A percentile compares a stretch with the other conserved stretches of the same genome.
These are phyloP conservation scores for Gryllus longicercus DNA, from an alignment of 2,888 invertebrate species.

Conservation along the genomic window DNA sequence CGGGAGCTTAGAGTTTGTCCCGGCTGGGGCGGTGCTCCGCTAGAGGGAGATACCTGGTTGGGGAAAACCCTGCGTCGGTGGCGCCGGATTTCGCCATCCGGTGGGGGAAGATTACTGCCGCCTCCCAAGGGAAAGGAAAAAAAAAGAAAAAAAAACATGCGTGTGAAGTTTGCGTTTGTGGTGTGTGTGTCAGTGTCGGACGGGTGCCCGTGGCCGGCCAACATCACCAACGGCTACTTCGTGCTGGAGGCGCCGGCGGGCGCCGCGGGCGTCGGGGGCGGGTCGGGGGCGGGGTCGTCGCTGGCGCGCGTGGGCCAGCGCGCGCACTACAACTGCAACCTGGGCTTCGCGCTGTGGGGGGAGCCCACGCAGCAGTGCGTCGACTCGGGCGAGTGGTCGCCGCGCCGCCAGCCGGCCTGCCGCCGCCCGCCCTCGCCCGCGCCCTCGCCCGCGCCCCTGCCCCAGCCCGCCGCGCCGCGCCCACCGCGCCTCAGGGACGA, in stretches of 20 bases:
- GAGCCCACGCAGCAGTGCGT: conserved; percentile 44
- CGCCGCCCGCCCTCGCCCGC: conserved; percentile 35
- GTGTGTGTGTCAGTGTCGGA: conserved; percentile 32
- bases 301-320: conserved; percentile 42
- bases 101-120: too few species aligned
- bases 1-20: too few species aligned
- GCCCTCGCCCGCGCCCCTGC: not conserved
- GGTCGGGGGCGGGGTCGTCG: not conserved
- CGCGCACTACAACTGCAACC: conserved; percentile 46
- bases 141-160: too few species aligned
- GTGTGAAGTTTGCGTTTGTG: not conserved
- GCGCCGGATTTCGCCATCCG: too few species aligned
- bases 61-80: too few species aligned
- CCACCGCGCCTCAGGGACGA: not conserved
- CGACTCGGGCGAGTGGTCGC: conserved; percentile 47
- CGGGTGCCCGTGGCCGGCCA: conserved; percentile 43
- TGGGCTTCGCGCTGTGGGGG: conserved; percentile 45
- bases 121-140: too few species aligned
- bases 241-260: conserved; percentile 44
- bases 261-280: conserved; percentile 44
- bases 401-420: conserved; percentile 43
- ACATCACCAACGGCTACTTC: conserved; percentile 45
- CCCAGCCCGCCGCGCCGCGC: not conserved
- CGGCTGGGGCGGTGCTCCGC: too few species aligned
- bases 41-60: too few species aligned